A percentile compares a stretch with the other conserved stretches of the same genome.
phyloP scores from a whole-genome alignment of 2,797 vertebrate genomes.

The Telmatherina bonti region DNA sequence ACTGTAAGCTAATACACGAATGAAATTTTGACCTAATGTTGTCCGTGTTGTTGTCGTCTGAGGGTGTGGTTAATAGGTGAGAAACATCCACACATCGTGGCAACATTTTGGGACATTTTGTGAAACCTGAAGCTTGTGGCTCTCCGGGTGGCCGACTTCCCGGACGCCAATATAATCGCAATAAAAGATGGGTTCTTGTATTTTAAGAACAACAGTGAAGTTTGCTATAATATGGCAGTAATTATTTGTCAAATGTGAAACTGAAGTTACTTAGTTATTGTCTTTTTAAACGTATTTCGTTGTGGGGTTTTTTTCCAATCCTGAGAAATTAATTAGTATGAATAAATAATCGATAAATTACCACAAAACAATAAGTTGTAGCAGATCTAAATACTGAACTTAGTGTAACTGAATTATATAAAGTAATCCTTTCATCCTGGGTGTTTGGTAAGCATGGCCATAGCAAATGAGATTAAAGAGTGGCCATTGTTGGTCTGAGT shows the following conservation, averaged over 20 bases:
- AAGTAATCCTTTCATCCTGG: no score
- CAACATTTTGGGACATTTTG: conserved; percentile 48
- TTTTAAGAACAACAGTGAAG: neutral
- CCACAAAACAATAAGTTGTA: no score
- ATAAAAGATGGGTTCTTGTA: neutral
- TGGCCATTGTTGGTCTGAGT: neutral
- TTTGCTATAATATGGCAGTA: neutral
- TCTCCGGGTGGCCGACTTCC: conserved; percentile 22
- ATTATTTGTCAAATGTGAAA: no score
- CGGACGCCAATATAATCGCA: neutral
- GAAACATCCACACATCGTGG: neutral
- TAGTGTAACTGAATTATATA: no score
- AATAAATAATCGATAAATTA: no score
- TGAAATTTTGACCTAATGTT: no score
- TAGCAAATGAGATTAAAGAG: neutral
- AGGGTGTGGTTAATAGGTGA: neutral
- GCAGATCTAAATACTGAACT: no score
- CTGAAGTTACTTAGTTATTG: no score
- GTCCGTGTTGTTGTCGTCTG: neutral
- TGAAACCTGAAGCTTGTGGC: conserved; percentile 13
- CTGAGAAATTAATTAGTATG: no score
- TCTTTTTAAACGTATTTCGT: no score
- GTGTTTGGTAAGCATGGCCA: neutral
- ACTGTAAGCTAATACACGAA: no score
- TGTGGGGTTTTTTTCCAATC: no score